Evolutionary conservation across 2,797 vertebrate genomes (phyloP).

Genomic region (Pempheris klunzingeri): DNA sequence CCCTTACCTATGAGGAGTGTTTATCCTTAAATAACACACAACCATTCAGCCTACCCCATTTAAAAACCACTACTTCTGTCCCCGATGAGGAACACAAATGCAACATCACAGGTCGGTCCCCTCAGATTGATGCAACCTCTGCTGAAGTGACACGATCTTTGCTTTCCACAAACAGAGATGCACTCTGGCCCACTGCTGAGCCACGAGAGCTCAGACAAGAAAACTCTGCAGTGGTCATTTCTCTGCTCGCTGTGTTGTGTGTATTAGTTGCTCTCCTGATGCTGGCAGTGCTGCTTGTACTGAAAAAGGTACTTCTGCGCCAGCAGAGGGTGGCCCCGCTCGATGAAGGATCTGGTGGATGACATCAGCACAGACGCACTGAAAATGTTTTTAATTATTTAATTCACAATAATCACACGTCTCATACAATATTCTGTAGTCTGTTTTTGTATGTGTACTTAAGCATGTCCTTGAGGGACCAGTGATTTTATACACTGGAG

Average conservation of each 20-base stretch:
- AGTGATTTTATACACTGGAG: constrained; percentile 34
- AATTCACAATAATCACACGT: constrained; percentile 40
- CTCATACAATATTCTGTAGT: constrained; percentile 17
- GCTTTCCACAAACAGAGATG: constrained; percentile 64
- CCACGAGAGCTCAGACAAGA: constrained; percentile 21
- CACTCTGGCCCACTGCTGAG: constrained; percentile 36
- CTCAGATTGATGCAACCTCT: constrained; percentile 49
- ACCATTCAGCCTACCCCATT: constrained; percentile 34
- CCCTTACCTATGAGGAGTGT: constrained; percentile 83
- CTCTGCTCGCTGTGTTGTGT: constrained; percentile 78
- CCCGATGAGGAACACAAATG: constrained; percentile 57
- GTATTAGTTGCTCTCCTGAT: constrained; percentile 75
- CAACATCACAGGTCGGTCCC: constrained; percentile 54
- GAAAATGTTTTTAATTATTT: constrained; percentile 24
- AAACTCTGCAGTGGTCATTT: constrained; percentile 63
- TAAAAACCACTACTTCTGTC: constrained; percentile 50
- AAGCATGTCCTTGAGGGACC: neutral
- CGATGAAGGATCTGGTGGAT: constrained; percentile 49
- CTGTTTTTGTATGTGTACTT: constrained; percentile 26
- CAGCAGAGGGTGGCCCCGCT: constrained; percentile 84
- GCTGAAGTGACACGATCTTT: constrained; percentile 39
- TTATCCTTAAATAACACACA: constrained; percentile 72
- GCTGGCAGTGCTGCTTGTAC: constrained; percentile 73
- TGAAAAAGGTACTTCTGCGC: constrained; percentile 75
- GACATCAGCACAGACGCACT: constrained; percentile 30